Percentiles rank a stretch among this genome's conserved stretches.
Evolutionary conservation across 2,113 vertebrate species (phyloP).

Genomic region (Puffinus mauretanicus): DNA sequence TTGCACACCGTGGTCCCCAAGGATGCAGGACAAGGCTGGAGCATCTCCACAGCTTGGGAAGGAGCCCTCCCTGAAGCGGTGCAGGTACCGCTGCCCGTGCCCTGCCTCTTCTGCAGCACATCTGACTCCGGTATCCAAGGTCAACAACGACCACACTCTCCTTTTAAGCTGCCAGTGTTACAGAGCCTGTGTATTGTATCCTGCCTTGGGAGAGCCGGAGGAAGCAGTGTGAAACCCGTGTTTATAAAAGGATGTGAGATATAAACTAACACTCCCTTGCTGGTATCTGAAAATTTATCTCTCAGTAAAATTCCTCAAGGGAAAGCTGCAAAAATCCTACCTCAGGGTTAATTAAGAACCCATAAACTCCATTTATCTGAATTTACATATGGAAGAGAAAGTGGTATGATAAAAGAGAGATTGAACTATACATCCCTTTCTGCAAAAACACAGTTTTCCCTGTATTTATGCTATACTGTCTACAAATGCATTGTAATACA

Average conservation of each 20-base stretch:
- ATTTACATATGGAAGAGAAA: constrained; percentile 24
- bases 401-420: neutral
- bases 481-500: neutral
- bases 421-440: neutral
- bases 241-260: constrained; percentile 46
- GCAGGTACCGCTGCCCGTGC: neutral
- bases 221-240: neutral
- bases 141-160: neutral
- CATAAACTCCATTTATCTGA: neutral
- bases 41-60: neutral
- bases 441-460: neutral
- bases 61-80: neutral
- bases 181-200: neutral
- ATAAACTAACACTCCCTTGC: constrained; percentile 36
- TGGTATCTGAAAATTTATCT: constrained; percentile 37
- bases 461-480: constrained; percentile 3
- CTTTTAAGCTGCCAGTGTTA: neutral
- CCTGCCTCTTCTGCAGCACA: neutral
- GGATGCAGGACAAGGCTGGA: neutral
- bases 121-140: neutral
- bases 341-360: neutral
- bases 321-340: neutral
- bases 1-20: neutral
- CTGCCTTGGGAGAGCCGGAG: constrained; percentile 20
- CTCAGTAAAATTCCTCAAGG: constrained; percentile 11